These are phyloP conservation scores for Actinopyga echinites DNA, from an alignment of 53 echinoderm and acorn worm species.

Conservation along the genomic window DNA sequence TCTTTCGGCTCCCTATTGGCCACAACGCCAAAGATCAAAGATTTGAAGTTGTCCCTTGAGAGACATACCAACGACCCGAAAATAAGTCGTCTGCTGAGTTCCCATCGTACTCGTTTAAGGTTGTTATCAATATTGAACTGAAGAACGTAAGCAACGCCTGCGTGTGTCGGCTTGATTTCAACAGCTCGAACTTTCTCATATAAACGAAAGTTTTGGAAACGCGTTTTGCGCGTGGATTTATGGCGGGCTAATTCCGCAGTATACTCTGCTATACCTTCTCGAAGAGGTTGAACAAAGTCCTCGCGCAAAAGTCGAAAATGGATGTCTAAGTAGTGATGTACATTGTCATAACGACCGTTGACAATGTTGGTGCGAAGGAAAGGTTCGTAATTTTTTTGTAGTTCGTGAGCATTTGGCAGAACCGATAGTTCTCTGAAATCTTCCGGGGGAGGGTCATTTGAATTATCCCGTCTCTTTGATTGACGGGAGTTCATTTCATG, in stretches of 20 bases:
- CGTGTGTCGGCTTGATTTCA: slow-evolving; percentile 13
- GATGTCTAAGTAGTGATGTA: slow-evolving; percentile 67
- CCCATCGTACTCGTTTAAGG: slow-evolving; percentile 40
- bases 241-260: slow-evolving; percentile 11
- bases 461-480: neutral
- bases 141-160: slow-evolving; percentile 56
- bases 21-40: slow-evolving; percentile 65
- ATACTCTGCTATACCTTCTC: slow-evolving; percentile 69
- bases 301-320: slow-evolving; percentile 80
- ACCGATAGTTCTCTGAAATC: slow-evolving; percentile 49
- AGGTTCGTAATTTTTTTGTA: slow-evolving; percentile 32
- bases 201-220: slow-evolving; percentile 56
- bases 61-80: slow-evolving; percentile 82
- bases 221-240: slow-evolving; percentile 42
- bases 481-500: neutral
- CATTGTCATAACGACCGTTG: slow-evolving; percentile 47
- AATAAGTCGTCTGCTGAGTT: slow-evolving; percentile 56
- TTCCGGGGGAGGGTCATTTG: slow-evolving; percentile 23
- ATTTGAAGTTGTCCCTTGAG: slow-evolving; percentile 62
- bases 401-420: slow-evolving; percentile 60
- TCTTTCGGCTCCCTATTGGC: slow-evolving; percentile 57
- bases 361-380: slow-evolving; percentile 43
- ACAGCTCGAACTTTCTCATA: slow-evolving; percentile 54
- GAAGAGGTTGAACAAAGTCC: slow-evolving; percentile 84
- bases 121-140: slow-evolving; percentile 41